These are phyloP conservation scores for Channa maculata DNA, from an alignment of 2,113 vertebrate genomes.

Conservation along the genomic window DNA sequence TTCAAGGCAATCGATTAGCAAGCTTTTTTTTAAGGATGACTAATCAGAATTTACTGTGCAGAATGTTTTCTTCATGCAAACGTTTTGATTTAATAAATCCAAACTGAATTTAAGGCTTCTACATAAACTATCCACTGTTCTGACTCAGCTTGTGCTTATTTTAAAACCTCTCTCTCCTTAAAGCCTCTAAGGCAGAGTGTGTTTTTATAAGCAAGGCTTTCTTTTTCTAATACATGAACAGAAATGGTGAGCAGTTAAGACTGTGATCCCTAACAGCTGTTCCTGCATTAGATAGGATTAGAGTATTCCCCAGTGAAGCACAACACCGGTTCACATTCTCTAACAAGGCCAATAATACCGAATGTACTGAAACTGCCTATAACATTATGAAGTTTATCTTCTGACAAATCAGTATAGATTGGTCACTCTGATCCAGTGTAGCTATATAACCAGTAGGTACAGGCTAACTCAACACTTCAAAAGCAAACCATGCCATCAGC, in stretches of 20 bases:
- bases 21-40: no score
- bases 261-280: constrained; percentile 81
- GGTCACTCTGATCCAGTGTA: no score
- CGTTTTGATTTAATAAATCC: constrained; percentile 45
- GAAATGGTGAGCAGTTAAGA: constrained; percentile 75
- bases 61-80: constrained; percentile 14
- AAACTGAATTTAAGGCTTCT: constrained; percentile 27
- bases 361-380: constrained; percentile 31
- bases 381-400: constrained; percentile 2
- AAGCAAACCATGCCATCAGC: neutral
- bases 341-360: constrained; percentile 66
- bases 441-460: neutral
- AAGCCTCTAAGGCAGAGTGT: constrained; percentile 55
- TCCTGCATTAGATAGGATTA: constrained; percentile 79
- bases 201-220: constrained; percentile 68
- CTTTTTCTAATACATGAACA: constrained; percentile 69
- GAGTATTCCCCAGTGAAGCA: constrained; percentile 68
- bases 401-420: no score
- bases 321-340: constrained; percentile 70
- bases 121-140: constrained; percentile 38
- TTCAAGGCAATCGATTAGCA: no score
- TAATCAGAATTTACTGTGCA: neutral
- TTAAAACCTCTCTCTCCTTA: constrained; percentile 58
- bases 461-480: neutral
- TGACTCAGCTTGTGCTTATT: constrained; percentile 52